Conservation (phyloP, 2,113 vertebrate genomes). For the Zosterops pallidus region DNA sequence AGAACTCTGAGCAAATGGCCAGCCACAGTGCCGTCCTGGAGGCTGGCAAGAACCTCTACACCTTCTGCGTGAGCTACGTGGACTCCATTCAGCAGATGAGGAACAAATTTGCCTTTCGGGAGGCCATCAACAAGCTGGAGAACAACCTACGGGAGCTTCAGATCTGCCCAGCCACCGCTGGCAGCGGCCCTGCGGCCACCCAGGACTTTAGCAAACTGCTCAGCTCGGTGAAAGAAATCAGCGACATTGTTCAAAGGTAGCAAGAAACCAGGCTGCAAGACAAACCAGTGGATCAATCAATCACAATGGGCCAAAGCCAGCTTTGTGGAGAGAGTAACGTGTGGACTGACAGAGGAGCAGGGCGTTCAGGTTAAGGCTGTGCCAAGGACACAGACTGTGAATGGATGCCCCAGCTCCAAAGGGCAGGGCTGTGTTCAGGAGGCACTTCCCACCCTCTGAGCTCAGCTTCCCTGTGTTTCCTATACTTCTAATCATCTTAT, state of each 20-base stretch:
- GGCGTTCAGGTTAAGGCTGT: not conserved
- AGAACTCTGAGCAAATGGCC: constrained; percentile 91
- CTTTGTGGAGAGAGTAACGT: not conserved
- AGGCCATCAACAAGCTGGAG: constrained; percentile 98
- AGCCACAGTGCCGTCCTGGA: constrained; percentile 94
- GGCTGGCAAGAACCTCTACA: constrained; percentile 95
- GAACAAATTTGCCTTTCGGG: constrained; percentile 96
- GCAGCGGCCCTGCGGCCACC: constrained; percentile 81
- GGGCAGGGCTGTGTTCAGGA: not conserved
- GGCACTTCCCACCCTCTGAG: not conserved
- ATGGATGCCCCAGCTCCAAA: not conserved
- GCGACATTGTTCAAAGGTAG: constrained; percentile 99
- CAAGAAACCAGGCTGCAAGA: constrained; percentile 59
- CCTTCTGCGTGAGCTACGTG: constrained; percentile 92
- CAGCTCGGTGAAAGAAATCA: constrained; percentile 95
- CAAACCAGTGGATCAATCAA: not conserved
- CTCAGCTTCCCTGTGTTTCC: not conserved
- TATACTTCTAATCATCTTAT: not conserved
- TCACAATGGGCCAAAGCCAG: constrained; percentile 36
- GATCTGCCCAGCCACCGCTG: constrained; percentile 87
- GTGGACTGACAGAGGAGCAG: not conserved
- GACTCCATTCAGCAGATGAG: constrained; percentile 99
- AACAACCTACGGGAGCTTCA: constrained; percentile 92
- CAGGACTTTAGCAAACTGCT: constrained; percentile 98
- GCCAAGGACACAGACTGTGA: not conserved